Conservation (phyloP, 2,888 invertebrate species). For the Hemistola chrysoprasaria region DNA sequence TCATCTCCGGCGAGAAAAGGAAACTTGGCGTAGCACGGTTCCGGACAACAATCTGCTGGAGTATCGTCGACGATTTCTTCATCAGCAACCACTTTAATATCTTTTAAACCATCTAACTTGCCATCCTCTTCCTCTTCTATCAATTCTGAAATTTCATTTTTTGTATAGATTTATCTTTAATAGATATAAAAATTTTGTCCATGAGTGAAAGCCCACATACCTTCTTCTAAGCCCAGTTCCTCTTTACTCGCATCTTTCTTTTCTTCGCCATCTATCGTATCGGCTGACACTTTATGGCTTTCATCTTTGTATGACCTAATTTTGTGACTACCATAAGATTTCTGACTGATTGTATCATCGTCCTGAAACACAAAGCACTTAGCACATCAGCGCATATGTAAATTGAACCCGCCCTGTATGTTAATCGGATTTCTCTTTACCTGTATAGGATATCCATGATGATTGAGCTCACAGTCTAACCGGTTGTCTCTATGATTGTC, state of each 20-base stretch:
- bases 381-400: constrained; percentile 16
- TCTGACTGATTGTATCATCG: constrained; percentile 92
- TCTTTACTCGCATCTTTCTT: constrained; percentile 95
- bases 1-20: constrained; percentile 95
- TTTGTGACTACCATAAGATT: constrained; percentile 96
- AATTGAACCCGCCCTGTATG: background rate
- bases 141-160: constrained; percentile 54
- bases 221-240: constrained; percentile 92
- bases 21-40: constrained; percentile 92
- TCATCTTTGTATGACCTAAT: constrained; percentile 94
- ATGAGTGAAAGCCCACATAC: constrained; percentile 61
- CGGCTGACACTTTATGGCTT: constrained; percentile 94
- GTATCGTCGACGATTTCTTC: constrained; percentile 93
- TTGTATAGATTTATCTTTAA: background rate
- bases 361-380: constrained; percentile 65
- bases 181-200: too few relatives aligned
- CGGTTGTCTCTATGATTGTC: constrained; percentile 89
- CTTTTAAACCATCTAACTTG: constrained; percentile 85
- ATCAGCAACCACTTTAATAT: constrained; percentile 88
- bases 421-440: constrained; percentile 37
- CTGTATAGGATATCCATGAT: constrained; percentile 86
- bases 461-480: constrained; percentile 88
- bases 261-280: constrained; percentile 93
- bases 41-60: constrained; percentile 97
- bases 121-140: constrained; percentile 84